Conservation (phyloP, 1,140 invertebrate species). For the Drosophila athabasca region DNA sequence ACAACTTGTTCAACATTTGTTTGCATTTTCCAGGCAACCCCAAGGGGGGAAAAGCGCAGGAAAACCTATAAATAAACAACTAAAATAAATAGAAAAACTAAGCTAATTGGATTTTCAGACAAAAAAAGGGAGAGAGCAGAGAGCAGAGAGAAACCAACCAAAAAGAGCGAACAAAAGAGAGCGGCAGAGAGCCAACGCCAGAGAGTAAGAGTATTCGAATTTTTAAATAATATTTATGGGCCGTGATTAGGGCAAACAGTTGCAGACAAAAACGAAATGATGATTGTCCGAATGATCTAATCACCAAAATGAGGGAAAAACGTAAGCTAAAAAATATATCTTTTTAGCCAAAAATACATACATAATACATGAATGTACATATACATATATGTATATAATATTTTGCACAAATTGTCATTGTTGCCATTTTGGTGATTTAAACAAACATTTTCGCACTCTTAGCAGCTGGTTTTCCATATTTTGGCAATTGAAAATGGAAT, state of each 20-base stretch:
- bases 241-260: constrained; percentile 24
- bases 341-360: too few species aligned
- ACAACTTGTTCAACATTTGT: constrained; percentile 50
- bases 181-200: constrained; percentile 10
- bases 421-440: not conserved
- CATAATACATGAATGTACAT: too few species aligned
- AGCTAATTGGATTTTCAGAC: constrained; percentile 65
- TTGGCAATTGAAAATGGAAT: constrained; percentile 31
- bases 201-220: constrained; percentile 1
- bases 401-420: constrained; percentile 32
- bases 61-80: constrained; percentile 67
- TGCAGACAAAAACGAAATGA: constrained; percentile 6
- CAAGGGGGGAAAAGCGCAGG: constrained; percentile 24
- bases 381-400: not conserved
- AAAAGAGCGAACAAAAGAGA: not conserved
- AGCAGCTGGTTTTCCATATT: not conserved
- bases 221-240: constrained; percentile 1
- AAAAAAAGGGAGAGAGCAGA: constrained; percentile 2
- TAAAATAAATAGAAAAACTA: constrained; percentile 42
- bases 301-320: not conserved
- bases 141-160: constrained; percentile 5
- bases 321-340: not conserved
- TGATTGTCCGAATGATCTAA: constrained; percentile 16
- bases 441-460: constrained; percentile 14
- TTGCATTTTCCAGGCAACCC: constrained; percentile 46